Base-by-base conservation (phyloP, 1,140 invertebrate species). In the Elymnias hypermnestra region DNA sequence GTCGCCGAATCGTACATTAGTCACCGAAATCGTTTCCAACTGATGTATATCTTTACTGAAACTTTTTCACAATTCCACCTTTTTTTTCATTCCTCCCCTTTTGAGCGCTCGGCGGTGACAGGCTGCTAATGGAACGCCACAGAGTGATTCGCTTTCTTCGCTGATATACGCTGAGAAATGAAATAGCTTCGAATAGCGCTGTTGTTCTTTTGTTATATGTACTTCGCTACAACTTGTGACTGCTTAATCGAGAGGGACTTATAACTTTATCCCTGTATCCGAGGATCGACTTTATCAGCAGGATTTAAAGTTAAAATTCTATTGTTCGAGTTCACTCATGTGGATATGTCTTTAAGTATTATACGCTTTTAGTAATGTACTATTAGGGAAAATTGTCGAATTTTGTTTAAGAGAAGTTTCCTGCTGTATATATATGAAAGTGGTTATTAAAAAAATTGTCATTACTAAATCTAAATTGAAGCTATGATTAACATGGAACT, bases 111-210 rank as follows among this genome's bases (percentile, higher is more conserved):
- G 15, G 31, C 31, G 15, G 46, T 49, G 46, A 49, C 46, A 49
- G 46, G 12, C 46, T 49, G 39, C 46, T 6, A 50, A 50, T 50
- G 47, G 47, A 50, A 50, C 47, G 33, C 47, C 15, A 12, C 35
- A 35, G 35, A 50, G 47, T 50, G 47, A 50, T 50, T 50, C 47
- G 47, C 47, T 50, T 50, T 50, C 47, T 50, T 50, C 47, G 31
- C 26, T 39, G 47, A 50, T 26, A 23, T 25, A 39, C 37, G 22
- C 37, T 25, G 40, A 50, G 40, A 38, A 50, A 50, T 50, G 47
- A 43, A 50, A 50, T 50, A 38, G 47, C 47, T 50, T 28, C 25
- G 33, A 50, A 42, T 42, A 29, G 47, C 39, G 22, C 13, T 37
- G 47, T 43, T 50, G 47, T 50, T 50, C 47, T 50, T 50, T 50